Evolutionary conservation across 2,797 vertebrate species (phyloP).

Genomic region (Leucoraja ocellata): DNA sequence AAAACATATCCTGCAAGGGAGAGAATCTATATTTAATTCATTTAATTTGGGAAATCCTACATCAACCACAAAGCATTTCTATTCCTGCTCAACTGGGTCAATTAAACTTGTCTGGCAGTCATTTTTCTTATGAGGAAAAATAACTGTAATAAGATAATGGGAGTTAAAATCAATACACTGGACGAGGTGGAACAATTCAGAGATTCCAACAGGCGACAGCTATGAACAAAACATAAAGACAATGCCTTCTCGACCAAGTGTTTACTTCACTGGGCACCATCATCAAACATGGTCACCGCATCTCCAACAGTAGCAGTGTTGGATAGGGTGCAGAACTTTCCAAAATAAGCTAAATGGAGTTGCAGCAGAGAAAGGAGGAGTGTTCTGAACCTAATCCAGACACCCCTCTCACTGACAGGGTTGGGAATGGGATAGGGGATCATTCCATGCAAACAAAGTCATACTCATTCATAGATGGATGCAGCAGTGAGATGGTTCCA

Average conservation of each 20-base stretch:
- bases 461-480: not conserved
- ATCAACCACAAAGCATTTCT: not conserved
- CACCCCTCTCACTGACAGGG: not conserved
- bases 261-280: not conserved
- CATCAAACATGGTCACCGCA: not conserved
- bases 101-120: not conserved
- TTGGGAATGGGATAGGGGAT: not conserved
- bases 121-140: not conserved
- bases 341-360: not conserved
- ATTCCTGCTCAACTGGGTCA: not conserved
- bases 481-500: not conserved
- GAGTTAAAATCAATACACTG: no score
- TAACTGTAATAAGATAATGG: not conserved
- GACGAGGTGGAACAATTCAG: no score
- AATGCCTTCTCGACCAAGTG: not conserved
- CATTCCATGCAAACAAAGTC: not conserved
- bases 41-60: not conserved
- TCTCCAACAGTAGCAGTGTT: not conserved
- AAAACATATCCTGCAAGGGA: slow-evolving; percentile 58
- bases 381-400: not conserved
- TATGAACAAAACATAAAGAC: not conserved
- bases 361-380: not conserved
- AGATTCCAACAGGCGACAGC: no score
- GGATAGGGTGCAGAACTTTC: not conserved
- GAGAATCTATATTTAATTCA: not conserved